Conservation (phyloP, 2,113 vertebrate species). For the Genyomyrus donnyi region DNA sequence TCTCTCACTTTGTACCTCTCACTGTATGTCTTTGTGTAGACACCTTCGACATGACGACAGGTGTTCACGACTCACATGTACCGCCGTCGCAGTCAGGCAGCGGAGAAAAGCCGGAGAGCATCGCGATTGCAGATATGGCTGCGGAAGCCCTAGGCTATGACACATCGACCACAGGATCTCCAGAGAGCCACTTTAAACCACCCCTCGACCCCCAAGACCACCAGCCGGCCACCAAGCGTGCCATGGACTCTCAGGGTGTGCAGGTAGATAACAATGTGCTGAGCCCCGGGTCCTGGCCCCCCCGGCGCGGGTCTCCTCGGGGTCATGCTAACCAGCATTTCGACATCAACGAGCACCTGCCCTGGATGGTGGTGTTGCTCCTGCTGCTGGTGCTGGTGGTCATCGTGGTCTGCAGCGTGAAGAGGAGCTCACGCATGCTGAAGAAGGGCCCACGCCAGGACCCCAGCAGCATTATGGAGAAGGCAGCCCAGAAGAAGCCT, state of each 20-base stretch:
- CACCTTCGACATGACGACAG: slow-evolving; percentile 27
- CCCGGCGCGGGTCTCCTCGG: slow-evolving; percentile 68
- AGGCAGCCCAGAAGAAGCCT: slow-evolving; percentile 81
- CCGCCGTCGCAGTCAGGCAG: slow-evolving; percentile 2
- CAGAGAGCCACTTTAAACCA: slow-evolving; percentile 45
- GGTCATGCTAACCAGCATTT: slow-evolving; percentile 72
- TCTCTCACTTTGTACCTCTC: slow-evolving; percentile 6
- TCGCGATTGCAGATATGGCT: slow-evolving; percentile 47
- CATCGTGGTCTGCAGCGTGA: slow-evolving; percentile 87
- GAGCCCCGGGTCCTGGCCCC: slow-evolving; percentile 59
- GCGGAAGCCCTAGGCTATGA: slow-evolving; percentile 35
- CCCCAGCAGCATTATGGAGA: slow-evolving; percentile 87
- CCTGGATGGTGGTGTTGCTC: slow-evolving; percentile 96
- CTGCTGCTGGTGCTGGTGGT: slow-evolving; percentile 84
- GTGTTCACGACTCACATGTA: neutral
- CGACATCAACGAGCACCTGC: slow-evolving; percentile 94
- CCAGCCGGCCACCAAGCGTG: slow-evolving; percentile 49
- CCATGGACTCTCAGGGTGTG: slow-evolving; percentile 43
- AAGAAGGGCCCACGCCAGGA: slow-evolving; percentile 93
- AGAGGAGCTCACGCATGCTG: slow-evolving; percentile 82
- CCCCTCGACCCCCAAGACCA: slow-evolving; percentile 41
- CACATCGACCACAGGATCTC: neutral
- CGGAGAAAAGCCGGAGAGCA: slow-evolving; percentile 31
- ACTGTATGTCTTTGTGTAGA: slow-evolving; percentile 33
- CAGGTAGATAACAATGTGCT: slow-evolving; percentile 38